Evolutionary conservation across 1,140 invertebrate genomes (phyloP).

Genomic region (Drosophila varians): DNA sequence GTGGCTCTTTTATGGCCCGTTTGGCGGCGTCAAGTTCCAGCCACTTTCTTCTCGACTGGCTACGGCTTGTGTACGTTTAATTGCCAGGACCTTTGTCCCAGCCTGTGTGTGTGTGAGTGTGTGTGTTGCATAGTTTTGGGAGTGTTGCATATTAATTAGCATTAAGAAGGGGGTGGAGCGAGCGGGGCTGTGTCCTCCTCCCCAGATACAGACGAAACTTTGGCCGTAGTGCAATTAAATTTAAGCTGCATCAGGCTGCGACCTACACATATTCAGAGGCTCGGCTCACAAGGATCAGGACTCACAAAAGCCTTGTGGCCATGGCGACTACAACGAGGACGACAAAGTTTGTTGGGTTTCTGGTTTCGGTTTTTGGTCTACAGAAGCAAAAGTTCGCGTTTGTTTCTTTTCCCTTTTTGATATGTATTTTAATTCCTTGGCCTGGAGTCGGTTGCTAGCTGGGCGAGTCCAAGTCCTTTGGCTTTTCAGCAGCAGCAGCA

Average conservation of each 20-base stretch:
- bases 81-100: conserved; percentile 70
- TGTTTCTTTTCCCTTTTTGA: conserved; percentile 71
- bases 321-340: conserved; percentile 47
- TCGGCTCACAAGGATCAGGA: conserved; percentile 13
- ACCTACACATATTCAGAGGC: conserved; percentile 16
- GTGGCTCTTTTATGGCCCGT: conserved; percentile 69
- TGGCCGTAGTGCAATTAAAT: conserved; percentile 73
- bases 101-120: conserved; percentile 19
- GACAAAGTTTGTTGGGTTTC: conserved; percentile 69
- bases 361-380: conserved; percentile 61
- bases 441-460: conserved; percentile 65
- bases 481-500: conserved; percentile 23
- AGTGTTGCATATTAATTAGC: conserved; percentile 77
- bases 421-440: conserved; percentile 78
- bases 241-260: conserved; percentile 73
- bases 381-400: conserved; percentile 69
- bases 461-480: conserved; percentile 45
- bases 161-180: conserved; percentile 56
- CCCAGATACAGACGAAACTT: conserved; percentile 46
- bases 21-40: conserved; percentile 31
- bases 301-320: conserved; percentile 56
- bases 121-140: conserved; percentile 63
- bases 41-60: conserved; percentile 14
- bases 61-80: conserved; percentile 59
- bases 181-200: too few species aligned